A percentile compares a stretch with the other conserved stretches of the same genome.
phyloP scores from a whole-genome alignment of 2,113 vertebrate genomes.

The Anolis carolinensis region DNA sequence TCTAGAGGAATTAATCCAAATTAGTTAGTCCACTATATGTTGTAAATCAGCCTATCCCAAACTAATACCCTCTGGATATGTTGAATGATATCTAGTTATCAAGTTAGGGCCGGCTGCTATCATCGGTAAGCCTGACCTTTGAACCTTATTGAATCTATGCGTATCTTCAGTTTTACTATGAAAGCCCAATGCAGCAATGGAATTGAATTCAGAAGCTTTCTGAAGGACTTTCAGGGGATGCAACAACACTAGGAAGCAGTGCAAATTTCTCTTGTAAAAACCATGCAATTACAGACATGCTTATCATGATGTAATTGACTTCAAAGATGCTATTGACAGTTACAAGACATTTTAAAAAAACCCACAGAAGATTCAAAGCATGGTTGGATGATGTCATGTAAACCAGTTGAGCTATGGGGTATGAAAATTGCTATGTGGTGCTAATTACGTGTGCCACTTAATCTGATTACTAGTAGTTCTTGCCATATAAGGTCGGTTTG shows the following conservation, averaged over 20 bases:
- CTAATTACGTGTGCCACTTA: not conserved
- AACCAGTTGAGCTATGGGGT: not conserved
- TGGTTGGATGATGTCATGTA: not conserved
- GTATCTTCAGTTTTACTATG: not conserved
- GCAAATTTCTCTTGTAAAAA: not conserved
- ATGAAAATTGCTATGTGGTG: slow-evolving; percentile 8
- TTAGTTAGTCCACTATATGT: not conserved
- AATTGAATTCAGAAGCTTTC: not conserved
- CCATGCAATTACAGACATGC: not conserved
- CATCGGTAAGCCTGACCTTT: not conserved
- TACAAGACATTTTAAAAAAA: not conserved
- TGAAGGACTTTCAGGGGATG: not conserved
- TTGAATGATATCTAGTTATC: not conserved
- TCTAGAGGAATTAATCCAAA: not conserved
- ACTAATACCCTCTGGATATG: not conserved
- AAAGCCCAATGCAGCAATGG: not conserved
- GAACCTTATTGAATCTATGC: not conserved
- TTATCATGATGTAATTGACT: slow-evolving; percentile 7
- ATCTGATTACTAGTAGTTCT: not conserved
- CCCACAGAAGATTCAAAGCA: not conserved
- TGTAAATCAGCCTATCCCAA: not conserved
- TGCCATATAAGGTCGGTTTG: not conserved
- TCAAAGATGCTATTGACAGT: not conserved
- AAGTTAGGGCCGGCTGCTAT: not conserved
- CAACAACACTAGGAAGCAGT: not conserved